Conservation (phyloP, 2,888 invertebrate genomes). For the Scelioninae gen. 2 region DNA sequence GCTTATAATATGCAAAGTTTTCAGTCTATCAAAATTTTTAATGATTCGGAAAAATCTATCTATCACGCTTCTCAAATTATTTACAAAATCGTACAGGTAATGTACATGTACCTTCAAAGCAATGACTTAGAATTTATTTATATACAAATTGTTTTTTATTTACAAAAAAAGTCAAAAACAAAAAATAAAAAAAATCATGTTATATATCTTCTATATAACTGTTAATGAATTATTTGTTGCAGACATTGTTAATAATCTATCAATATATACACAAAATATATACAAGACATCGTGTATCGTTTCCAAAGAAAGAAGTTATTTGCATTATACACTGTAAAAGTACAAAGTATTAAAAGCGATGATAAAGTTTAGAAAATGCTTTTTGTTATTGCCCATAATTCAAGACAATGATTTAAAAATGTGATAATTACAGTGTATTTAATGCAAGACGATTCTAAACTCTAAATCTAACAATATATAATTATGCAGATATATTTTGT, state of each 20-base stretch:
- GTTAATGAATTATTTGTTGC: too few species aligned
- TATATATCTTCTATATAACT: not conserved
- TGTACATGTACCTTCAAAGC: conserved; percentile 54
- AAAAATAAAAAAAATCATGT: not conserved
- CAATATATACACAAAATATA: conserved; percentile 35
- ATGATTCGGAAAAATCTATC: not conserved
- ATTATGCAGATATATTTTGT: conserved; percentile 64
- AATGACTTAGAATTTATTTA: conserved; percentile 34
- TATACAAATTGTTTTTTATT: conserved; percentile 51
- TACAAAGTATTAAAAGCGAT: conserved; percentile 18
- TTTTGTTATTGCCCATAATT: not conserved
- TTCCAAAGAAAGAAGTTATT: not conserved
- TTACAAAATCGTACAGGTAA: conserved; percentile 58
- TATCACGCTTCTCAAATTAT: conserved; percentile 40
- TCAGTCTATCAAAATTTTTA: conserved; percentile 38
- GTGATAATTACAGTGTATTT: not conserved
- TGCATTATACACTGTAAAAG: conserved; percentile 20
- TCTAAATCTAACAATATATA: conserved; percentile 66
- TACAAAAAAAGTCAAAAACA: conserved; percentile 38
- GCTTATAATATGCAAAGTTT: conserved; percentile 18
- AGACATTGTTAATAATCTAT: not conserved
- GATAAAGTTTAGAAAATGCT: conserved; percentile 2
- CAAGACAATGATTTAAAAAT: not conserved
- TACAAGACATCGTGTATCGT: conserved; percentile 14
- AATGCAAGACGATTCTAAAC: conserved; percentile 57